Base-by-base conservation (phyloP, 2,113 vertebrate species). In the Labeo catla region DNA sequence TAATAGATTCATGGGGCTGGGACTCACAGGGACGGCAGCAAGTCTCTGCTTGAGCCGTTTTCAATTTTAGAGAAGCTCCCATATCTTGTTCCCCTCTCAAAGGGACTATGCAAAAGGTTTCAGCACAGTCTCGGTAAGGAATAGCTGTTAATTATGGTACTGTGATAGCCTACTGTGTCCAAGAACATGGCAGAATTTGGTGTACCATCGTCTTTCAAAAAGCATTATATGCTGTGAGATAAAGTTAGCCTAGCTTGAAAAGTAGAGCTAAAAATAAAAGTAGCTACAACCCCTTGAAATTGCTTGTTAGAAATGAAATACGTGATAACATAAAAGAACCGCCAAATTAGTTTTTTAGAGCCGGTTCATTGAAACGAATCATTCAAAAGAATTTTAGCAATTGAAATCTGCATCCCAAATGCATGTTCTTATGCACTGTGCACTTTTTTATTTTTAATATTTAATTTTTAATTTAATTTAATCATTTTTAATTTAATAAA, bases 1-100 rank as follows among this genome's bases (percentile, higher is more conserved):
- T 90, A 90, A 87, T 88, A 88, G 85, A 88, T 88, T 83, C 89
- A 13, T 8, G 34, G 81, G 87, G 54, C 39, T 74, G 61, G 34
- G 68, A 72, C 57, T 82, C 84, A 36, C 68, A 76, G 54, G 74
- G 57, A 79, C 63, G 66, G 81, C 63, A 43, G 43, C 50, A 47
- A 80, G 50, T 85, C 73, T 82, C 78, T 82, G 70, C 76, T 86
- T 84, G 80, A 82, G 39, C 39, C 61, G 47, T 81, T 84, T 83
- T 81, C 73, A 72, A 82, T 86, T 85, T 86, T 49, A 76, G 59
- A 83, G 82, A 73, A 83, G 79, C 86, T 54, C 49, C 54, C 28
- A 47, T 61, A 72, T 70, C 73, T 59, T 77, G 85, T 54, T 70
- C 28, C n/a, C 39, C 65, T 63, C 66, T 61, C 79, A 82, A 70